Evolutionary conservation across 2,113 vertebrate genomes (phyloP).

Genomic region (Callionymus lyra): DNA sequence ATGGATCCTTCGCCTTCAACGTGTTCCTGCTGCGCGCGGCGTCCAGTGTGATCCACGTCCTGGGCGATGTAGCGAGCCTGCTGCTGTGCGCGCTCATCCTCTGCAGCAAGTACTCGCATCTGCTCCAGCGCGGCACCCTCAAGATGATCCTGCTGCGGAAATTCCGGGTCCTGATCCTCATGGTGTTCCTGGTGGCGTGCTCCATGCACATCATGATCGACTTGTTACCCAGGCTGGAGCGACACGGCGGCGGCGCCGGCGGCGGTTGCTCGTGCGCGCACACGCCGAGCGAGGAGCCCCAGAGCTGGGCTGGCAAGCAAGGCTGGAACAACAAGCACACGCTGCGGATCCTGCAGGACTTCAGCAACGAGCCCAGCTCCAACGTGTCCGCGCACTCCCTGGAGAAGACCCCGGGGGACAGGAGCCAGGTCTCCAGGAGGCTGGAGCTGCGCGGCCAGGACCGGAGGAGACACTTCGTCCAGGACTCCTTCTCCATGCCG

Average conservation of each 20-base stretch:
- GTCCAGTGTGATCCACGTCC: slow-evolving; percentile 64
- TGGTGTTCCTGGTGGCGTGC: slow-evolving; percentile 86
- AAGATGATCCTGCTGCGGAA: slow-evolving; percentile 89
- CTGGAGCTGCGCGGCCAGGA: slow-evolving; percentile 50
- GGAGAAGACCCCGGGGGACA: slow-evolving; percentile 64
- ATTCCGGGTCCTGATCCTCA: slow-evolving; percentile 84
- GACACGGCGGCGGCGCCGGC: slow-evolving; percentile 50
- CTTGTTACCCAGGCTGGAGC: slow-evolving; percentile 84
- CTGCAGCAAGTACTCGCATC: slow-evolving; percentile 62
- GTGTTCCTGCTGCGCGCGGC: slow-evolving; percentile 61
- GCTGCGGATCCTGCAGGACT: slow-evolving; percentile 86
- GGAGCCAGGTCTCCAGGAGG: slow-evolving; percentile 34
- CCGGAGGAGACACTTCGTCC: slow-evolving; percentile 49
- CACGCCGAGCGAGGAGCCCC: slow-evolving; percentile 61
- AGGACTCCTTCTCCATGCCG: slow-evolving; percentile 27
- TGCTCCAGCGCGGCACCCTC: slow-evolving; percentile 63
- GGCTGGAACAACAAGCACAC: slow-evolving; percentile 89
- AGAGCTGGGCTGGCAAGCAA: slow-evolving; percentile 64
- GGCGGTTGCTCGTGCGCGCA: slow-evolving; percentile 77
- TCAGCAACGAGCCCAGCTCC: slow-evolving; percentile 84
- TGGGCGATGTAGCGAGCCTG: slow-evolving; percentile 71
- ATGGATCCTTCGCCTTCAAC: slow-evolving; percentile 57
- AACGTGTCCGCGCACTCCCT: slow-evolving; percentile 80
- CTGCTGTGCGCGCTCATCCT: slow-evolving; percentile 65
- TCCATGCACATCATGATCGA: slow-evolving; percentile 92